A percentile compares a stretch with the other conserved stretches of the same genome.
Evolutionary conservation across 1,140 invertebrate species (phyloP).

Genomic region (Drosophila pruinosa): DNA sequence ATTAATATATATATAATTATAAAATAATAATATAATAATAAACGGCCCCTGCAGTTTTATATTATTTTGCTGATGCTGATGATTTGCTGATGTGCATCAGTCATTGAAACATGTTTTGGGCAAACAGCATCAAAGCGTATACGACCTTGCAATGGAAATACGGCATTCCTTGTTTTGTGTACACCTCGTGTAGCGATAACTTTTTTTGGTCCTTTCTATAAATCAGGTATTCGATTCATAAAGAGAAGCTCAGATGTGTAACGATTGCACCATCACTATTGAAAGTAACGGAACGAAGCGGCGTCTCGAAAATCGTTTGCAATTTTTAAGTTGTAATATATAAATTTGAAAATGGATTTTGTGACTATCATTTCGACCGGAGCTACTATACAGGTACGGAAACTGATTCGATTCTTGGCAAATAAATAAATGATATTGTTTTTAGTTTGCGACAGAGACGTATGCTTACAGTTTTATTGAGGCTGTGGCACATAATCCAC

Average conservation of each 20-base stretch:
- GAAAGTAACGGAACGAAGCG: constrained; percentile 1
- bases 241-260: not conserved
- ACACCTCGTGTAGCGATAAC: too few relatives aligned
- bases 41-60: too few relatives aligned
- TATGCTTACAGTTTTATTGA: constrained; percentile 17
- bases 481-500: constrained; percentile 23
- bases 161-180: too few relatives aligned
- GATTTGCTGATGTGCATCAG: too few relatives aligned
- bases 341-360: constrained; percentile 46
- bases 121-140: too few relatives aligned
- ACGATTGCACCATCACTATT: not conserved
- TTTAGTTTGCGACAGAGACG: constrained; percentile 21
- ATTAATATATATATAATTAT: too few relatives aligned
- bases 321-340: not conserved
- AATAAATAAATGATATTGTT: not conserved
- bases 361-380: constrained; percentile 31
- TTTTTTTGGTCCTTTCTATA: not conserved
- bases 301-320: not conserved
- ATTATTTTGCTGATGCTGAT: too few relatives aligned
- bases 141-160: too few relatives aligned
- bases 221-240: not conserved
- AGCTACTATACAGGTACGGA: constrained; percentile 24
- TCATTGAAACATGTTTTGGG: too few relatives aligned
- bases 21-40: too few relatives aligned
- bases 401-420: not conserved